Evolutionary conservation across 2,113 vertebrate genomes (phyloP), one percentile per base, ranked within the genome.

Genomic region (Myodes glareolus): DNA sequence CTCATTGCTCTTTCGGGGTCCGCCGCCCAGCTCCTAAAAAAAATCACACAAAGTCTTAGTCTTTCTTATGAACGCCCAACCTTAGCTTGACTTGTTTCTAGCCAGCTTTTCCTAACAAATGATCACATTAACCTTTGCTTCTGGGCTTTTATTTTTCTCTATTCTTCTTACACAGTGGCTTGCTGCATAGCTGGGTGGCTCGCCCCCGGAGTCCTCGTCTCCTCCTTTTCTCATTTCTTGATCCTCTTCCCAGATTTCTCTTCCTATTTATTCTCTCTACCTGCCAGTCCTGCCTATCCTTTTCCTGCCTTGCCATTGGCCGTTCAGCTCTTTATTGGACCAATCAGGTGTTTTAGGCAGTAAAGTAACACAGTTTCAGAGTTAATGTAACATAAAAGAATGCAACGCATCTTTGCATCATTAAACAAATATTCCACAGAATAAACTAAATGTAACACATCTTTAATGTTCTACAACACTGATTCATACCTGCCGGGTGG

Each of bases 401-500:
- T 36, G 33, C 33, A 70, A 70, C 68, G n/a, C 33, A 70, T 36
- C 68, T 70, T 70, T n/a, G 68, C 33, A 70, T 36, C 68, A 70
- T 70, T 70, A 70, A 70, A 70, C 68, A 70, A 70, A 19, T 70
- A 16, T 70, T 70, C 14, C 68, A 19, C 68, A 70, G 68, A 13
- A 36, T 70, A 70, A 70, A 70, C 5, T n/a, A 16, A 17, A 6
- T 36, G 5, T 17, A 70, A 17, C 17, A 58, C 65, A 63, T 63
- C 61, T 63, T 67, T 70, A 70, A 19, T 70, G 36, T n/a, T 70
- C 68, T 19, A 17, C 33, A 70, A n/a, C 68, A n/a, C 14, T 70
- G 33, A 36, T n/a, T 25, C 36, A 16, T 3, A 0, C 52, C 0
- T 0, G 3, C 50, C 7, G 61, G 9, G 19, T 21, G 8, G n/a